Percentiles rank a stretch among this genome's conserved stretches.
phyloP scores from a whole-genome alignment of 2,797 vertebrate genomes.

The Babyrousa celebensis region DNA sequence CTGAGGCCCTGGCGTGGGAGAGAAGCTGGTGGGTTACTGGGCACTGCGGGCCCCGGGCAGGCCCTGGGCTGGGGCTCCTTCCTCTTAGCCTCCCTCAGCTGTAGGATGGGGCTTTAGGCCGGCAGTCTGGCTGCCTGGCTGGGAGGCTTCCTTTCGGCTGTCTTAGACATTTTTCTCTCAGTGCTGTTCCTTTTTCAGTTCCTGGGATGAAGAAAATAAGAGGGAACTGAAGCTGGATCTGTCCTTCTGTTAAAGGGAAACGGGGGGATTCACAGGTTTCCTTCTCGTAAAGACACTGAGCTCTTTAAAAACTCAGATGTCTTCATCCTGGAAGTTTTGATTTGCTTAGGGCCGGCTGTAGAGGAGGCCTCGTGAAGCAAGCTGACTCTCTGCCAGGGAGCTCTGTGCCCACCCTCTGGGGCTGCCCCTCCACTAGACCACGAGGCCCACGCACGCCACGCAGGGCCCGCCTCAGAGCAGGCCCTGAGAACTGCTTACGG shows the following conservation, averaged over 20 bases:
- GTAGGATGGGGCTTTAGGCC: not conserved
- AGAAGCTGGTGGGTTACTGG: slow-evolving; percentile 54
- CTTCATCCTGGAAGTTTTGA: not conserved
- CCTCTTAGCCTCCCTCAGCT: not conserved
- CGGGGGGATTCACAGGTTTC: not conserved
- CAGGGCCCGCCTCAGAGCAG: not conserved
- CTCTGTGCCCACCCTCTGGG: accelerated
- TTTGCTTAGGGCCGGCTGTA: not conserved
- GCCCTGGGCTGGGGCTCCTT: not conserved
- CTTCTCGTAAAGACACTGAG: not conserved
- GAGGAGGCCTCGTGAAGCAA: not conserved
- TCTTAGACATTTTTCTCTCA: not conserved
- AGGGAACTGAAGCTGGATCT: not conserved
- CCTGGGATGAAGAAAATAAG: not conserved
- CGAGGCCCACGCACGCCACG: not conserved
- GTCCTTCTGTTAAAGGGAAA: not conserved
- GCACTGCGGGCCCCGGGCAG: not conserved
- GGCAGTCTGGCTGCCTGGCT: not conserved
- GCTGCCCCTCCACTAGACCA: not conserved
- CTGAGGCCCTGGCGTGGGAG: slow-evolving; percentile 95
- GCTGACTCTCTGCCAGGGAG: not conserved
- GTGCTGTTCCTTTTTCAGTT: not conserved
- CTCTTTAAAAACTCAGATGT: not conserved
- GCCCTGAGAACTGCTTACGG: not conserved
- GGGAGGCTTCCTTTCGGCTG: not conserved